These are phyloP conservation scores for Silurus glanis DNA, from an alignment of 2,113 vertebrate species.

Conservation along the genomic window DNA sequence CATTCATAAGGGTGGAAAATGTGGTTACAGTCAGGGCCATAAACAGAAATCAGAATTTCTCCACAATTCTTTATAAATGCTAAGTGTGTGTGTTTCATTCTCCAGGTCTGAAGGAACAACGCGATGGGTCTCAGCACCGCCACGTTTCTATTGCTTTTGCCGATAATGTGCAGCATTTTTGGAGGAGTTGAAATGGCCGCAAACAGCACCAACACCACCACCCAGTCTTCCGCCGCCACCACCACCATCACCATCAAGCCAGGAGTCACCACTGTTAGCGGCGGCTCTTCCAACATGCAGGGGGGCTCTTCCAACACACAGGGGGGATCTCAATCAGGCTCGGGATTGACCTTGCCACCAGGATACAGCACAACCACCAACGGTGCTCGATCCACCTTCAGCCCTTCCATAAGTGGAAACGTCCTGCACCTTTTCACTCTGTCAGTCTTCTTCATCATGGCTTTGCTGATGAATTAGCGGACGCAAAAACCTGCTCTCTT, in stretches of 20 bases:
- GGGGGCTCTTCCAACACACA: neutral
- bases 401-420: neutral
- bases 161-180: neutral
- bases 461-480: neutral
- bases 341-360: neutral
- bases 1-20: neutral
- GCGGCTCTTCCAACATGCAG: neutral
- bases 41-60: neutral
- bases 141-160: neutral
- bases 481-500: neutral
- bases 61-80: neutral
- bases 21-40: neutral
- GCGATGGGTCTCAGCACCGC: neutral
- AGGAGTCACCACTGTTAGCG: no score
- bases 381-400: neutral
- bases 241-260: neutral
- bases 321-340: neutral
- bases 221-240: neutral
- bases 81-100: neutral
- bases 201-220: neutral
- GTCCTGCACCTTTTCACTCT: neutral
- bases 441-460: neutral
- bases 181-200: neutral
- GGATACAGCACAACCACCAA: rapidly evolving
- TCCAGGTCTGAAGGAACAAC: slow-evolving; percentile 1